phyloP scores from a whole-genome alignment of 2,797 vertebrate species.

The Sylvilagus floridanus region DNA sequence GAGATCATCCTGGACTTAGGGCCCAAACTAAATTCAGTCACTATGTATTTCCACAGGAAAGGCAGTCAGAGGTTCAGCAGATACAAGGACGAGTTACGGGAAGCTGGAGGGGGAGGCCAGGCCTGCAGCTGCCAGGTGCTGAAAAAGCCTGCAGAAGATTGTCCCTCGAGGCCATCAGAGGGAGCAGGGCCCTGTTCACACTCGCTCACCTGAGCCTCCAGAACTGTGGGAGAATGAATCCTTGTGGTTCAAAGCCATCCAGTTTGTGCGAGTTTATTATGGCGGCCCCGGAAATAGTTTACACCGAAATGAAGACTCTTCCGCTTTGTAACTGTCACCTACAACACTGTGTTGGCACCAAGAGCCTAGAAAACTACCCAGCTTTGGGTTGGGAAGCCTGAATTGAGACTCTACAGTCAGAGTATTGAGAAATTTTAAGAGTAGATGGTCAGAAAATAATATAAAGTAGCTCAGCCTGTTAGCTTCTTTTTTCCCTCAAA shows the following conservation, averaged over 20 bases:
- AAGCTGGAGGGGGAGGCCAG: not conserved
- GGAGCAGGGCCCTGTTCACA: rapidly evolving
- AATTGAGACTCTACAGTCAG: not conserved
- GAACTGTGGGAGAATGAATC: not conserved
- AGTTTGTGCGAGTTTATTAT: not conserved
- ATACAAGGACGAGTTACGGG: rapidly evolving
- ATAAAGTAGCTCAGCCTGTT: not conserved
- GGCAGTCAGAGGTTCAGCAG: not conserved
- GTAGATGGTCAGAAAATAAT: constrained; percentile 9
- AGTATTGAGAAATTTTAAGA: constrained; percentile 52
- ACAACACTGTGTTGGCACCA: not conserved
- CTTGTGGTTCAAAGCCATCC: not conserved
- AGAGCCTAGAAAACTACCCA: not conserved
- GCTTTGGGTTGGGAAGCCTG: not conserved
- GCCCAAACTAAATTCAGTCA: not conserved
- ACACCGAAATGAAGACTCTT: not conserved
- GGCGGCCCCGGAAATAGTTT: not conserved
- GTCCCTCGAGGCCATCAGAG: not conserved
- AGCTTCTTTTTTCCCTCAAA: constrained; percentile 13
- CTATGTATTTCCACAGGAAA: not conserved
- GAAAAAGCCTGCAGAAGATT: not conserved
- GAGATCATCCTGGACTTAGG: not conserved
- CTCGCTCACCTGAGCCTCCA: not conserved
- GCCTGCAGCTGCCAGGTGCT: not conserved
- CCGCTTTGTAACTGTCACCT: not conserved